Percentiles rank a stretch among this genome's conserved stretches.
Evolutionary conservation across 2,797 vertebrate species (phyloP).

Genomic region (Cynopterus sphinx): DNA sequence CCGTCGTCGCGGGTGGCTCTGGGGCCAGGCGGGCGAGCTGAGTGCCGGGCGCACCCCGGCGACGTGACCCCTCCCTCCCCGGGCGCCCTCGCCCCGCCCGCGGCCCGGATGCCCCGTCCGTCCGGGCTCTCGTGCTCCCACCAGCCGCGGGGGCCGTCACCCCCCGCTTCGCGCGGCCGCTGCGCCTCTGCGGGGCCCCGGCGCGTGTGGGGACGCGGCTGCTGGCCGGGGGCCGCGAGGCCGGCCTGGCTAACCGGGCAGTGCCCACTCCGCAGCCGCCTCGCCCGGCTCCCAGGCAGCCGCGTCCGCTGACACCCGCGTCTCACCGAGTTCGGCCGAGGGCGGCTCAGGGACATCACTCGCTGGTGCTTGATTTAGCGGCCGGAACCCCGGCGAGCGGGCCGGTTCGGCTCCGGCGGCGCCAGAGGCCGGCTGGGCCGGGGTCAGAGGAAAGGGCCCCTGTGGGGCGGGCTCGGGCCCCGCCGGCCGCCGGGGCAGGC

Average conservation of each 20-base stretch:
- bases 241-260: constrained; percentile 78
- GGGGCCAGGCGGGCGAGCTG: no score
- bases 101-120: no score
- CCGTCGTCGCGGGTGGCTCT: background rate
- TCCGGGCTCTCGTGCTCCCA: rapidly evolving
- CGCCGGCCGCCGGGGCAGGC: rapidly evolving
- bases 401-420: constrained; percentile 60
- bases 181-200: constrained; percentile 76
- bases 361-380: constrained; percentile 78
- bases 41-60: no score
- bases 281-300: constrained; percentile 80
- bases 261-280: constrained; percentile 77
- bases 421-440: no score
- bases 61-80: no score
- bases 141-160: no score
- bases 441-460: no score
- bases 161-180: background rate
- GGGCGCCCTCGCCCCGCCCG: no score
- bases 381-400: constrained; percentile 41
- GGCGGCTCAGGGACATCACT: no score
- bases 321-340: no score
- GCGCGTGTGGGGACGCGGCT: background rate
- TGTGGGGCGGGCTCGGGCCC: background rate
- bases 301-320: no score
- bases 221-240: constrained; percentile 68